A percentile compares a stretch with the other conserved stretches of the same genome.
Evolutionary conservation across 1,140 invertebrate species (phyloP).

Genomic region (Nylanderia fulva): DNA sequence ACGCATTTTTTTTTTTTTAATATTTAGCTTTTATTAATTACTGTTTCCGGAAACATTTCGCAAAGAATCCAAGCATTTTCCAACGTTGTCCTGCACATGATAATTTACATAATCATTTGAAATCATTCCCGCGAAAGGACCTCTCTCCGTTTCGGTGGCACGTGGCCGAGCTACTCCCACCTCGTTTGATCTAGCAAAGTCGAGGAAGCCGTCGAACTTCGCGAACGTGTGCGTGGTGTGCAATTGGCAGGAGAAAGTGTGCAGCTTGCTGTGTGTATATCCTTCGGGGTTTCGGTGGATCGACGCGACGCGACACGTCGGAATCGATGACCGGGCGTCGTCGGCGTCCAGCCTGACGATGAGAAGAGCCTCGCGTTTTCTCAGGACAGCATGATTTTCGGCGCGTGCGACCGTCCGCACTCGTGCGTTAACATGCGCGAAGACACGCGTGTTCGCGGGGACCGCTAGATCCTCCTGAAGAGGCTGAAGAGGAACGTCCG

Average conservation of each 20-base stretch:
- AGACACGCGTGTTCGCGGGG: conserved; percentile 66
- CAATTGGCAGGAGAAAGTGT: conserved; percentile 40
- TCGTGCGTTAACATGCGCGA: conserved; percentile 77
- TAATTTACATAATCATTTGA: conserved; percentile 28
- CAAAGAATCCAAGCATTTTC: not conserved
- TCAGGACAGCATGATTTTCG: conserved; percentile 64
- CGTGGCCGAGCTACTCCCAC: not conserved
- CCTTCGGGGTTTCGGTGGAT: conserved; percentile 25
- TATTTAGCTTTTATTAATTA: not conserved
- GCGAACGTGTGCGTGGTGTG: conserved; percentile 28
- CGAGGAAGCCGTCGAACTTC: conserved; percentile 14
- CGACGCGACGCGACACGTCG: not conserved
- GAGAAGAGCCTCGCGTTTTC: conserved; percentile 50
- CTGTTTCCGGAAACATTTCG: not conserved
- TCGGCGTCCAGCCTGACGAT: conserved; percentile 52
- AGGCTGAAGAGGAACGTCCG: not conserved
- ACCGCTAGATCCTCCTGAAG: conserved; percentile 58
- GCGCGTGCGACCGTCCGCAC: conserved; percentile 40
- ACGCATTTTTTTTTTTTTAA: not conserved
- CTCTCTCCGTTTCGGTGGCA: not conserved
- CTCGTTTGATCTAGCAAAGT: not conserved
- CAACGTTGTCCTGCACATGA: not conserved
- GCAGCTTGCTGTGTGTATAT: conserved; percentile 25
- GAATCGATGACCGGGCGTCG: conserved; percentile 46
- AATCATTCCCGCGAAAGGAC: not conserved